Evolutionary conservation across 2,113 vertebrate species (phyloP).

Genomic region (Tretioscincus oriximinensis): DNA sequence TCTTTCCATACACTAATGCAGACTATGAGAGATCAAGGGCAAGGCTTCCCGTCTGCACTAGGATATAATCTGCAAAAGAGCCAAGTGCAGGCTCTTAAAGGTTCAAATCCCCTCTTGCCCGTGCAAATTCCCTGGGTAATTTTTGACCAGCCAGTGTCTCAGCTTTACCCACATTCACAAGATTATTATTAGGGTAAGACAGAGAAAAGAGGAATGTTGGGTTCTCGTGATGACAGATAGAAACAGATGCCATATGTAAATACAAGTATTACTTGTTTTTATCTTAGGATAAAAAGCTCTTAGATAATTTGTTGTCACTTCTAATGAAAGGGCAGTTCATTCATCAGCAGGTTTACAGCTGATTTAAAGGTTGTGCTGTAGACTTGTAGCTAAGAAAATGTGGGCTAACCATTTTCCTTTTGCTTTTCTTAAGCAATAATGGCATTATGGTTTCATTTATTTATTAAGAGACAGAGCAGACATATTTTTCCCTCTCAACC

Average conservation of each 20-base stretch:
- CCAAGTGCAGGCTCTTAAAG: neutral
- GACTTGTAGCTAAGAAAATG: neutral
- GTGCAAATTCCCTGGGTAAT: neutral
- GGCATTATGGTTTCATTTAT: conserved; percentile 49
- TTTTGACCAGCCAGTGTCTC: neutral
- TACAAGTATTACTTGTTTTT: neutral
- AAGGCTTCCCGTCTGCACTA: too few relatives aligned
- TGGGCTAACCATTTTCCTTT: neutral
- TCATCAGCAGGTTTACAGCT: neutral
- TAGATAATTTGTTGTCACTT: neutral
- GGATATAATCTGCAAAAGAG: too few relatives aligned
- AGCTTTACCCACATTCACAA: neutral
- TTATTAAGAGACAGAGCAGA: conserved; percentile 27
- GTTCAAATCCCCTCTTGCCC: neutral
- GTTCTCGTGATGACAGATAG: too few relatives aligned
- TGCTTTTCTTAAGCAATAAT: conserved; percentile 30
- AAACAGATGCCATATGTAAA: too few relatives aligned
- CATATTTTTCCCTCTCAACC: conserved; percentile 56
- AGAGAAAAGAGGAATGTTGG: too few relatives aligned
- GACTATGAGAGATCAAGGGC: too few relatives aligned
- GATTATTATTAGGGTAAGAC: too few relatives aligned
- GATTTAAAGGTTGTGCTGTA: neutral
- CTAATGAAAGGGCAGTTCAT: neutral
- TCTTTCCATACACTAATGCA: too few relatives aligned
- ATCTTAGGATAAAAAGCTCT: neutral